Evolutionary conservation across 2,888 invertebrate genomes (phyloP).

Genomic region (Leuctra nigra): DNA sequence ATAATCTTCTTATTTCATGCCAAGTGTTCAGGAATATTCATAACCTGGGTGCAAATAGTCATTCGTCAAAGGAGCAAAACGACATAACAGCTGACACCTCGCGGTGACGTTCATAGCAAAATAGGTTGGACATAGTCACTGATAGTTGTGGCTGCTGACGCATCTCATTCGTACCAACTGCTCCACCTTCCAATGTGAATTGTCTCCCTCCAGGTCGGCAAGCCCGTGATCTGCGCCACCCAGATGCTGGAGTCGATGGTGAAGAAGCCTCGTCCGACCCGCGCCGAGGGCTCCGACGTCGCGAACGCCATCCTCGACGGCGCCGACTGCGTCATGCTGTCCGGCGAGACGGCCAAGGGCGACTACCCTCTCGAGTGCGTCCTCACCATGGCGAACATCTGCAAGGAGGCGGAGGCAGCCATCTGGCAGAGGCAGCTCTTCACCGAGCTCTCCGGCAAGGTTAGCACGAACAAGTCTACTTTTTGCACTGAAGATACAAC

Average conservation of each 20-base stretch:
- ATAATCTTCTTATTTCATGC: too few relatives aligned
- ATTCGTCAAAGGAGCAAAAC: too few relatives aligned
- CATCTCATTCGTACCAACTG: too few relatives aligned
- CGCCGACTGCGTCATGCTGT: slow-evolving; percentile 57
- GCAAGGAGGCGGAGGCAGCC: slow-evolving; percentile 53
- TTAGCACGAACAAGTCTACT: too few relatives aligned
- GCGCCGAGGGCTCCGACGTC: slow-evolving; percentile 54
- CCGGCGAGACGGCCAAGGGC: slow-evolving; percentile 59
- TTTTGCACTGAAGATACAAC: too few relatives aligned
- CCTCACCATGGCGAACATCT: slow-evolving; percentile 43
- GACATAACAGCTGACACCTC: too few relatives aligned
- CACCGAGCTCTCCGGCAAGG: slow-evolving; percentile 61
- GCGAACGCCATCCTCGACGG: slow-evolving; percentile 60
- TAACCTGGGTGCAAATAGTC: too few relatives aligned
- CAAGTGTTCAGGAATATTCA: too few relatives aligned
- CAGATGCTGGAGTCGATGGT: slow-evolving; percentile 60
- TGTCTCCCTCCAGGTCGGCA: slow-evolving; percentile 53
- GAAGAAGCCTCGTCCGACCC: slow-evolving; percentile 53
- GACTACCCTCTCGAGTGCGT: slow-evolving; percentile 49
- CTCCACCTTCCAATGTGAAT: too few relatives aligned
- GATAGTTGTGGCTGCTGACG: too few relatives aligned
- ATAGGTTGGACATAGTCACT: too few relatives aligned
- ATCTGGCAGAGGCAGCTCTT: slow-evolving; percentile 49
- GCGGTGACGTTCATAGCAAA: too few relatives aligned
- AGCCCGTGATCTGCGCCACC: slow-evolving; percentile 58